Base-by-base conservation (phyloP, 1,140 invertebrate species). In the Nasonia vitripennis region DNA sequence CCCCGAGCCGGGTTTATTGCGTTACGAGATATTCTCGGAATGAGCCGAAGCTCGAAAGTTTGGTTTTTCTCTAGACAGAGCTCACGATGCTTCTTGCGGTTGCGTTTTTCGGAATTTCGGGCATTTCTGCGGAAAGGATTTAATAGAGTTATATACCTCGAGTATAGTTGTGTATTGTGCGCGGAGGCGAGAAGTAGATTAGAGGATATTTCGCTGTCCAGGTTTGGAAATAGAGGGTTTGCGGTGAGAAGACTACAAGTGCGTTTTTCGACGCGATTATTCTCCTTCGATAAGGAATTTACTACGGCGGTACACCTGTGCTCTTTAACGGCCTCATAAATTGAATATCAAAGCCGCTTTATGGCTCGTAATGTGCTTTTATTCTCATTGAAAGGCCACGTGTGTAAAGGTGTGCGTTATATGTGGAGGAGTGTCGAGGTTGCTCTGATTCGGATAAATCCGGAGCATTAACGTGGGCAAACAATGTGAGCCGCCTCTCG, bases 1-100 rank as follows among this genome's bases (percentile, higher is more conserved):
- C 17, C 55, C 17, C 17, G 55, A 27, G 68, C 77, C 14, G 62
- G 51, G 78, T 23, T 79, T 67, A 74, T 80, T 80, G 83, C 77
- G 71, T 84, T 70, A 68, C 83, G 70, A 48, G 77, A 80, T 27
- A 27, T 85, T 85, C 83, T 68, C 20, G 17, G 83, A 85, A 85
- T n/a, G 9, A 27, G 6, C 23, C 23, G 27, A 71, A 37, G 34
- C 3, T 37, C 10, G 27, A 71, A 71, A 34, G n/a, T 27, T n/a
- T 0, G 14, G 55, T 17, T 62, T 62, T 62, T 62, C 55, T 62
- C 14, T 27, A 27, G 1, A 27, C 27, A 27, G 1, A 2, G 27
- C 27, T 48, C 45, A n/a, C 10, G 34, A 37, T 37, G 34, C 5
- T 51, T n/a, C 5, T 51, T 62, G 55, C 55, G 68, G 68, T 31